These are phyloP conservation scores for Grantiella picta DNA, from an alignment of 2,113 vertebrate species.

Conservation along the genomic window DNA sequence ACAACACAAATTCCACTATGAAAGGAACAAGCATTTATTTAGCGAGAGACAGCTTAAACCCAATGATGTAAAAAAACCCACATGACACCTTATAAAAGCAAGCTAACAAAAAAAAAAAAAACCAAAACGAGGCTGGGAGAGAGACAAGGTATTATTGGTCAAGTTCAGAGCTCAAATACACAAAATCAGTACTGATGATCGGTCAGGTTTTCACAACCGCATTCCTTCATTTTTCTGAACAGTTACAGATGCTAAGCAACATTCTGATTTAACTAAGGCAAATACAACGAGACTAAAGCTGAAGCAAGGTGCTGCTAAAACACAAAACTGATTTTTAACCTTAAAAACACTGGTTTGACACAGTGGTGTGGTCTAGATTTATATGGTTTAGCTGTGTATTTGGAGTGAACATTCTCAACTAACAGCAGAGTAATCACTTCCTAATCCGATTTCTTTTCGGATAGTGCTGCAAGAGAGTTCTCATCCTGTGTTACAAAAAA, in stretches of 20 bases:
- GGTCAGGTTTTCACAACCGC: not conserved
- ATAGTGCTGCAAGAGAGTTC: not conserved
- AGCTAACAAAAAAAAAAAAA: not conserved
- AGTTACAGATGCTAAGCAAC: not conserved
- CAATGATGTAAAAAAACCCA: not conserved
- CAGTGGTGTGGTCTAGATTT: rapidly evolving
- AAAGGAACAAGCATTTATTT: not conserved
- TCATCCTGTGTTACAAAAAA: not conserved
- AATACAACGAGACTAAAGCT: not conserved
- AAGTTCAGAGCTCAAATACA: not conserved
- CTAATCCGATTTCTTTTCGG: not conserved
- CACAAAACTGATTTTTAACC: not conserved
- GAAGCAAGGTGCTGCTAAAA: not conserved
- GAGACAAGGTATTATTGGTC: too few species aligned
- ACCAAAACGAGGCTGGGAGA: rapidly evolving
- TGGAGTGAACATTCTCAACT: not conserved
- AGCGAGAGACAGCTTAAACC: not conserved
- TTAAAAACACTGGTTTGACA: not conserved
- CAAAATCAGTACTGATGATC: not conserved
- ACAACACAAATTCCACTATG: not conserved
- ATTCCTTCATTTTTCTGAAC: not conserved
- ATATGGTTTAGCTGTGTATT: rapidly evolving
- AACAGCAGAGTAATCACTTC: not conserved
- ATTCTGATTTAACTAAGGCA: not conserved
- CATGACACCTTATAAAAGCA: not conserved